Conservation (phyloP, 92 coral and sea anemone species). For the Siderastrea radians region DNA sequence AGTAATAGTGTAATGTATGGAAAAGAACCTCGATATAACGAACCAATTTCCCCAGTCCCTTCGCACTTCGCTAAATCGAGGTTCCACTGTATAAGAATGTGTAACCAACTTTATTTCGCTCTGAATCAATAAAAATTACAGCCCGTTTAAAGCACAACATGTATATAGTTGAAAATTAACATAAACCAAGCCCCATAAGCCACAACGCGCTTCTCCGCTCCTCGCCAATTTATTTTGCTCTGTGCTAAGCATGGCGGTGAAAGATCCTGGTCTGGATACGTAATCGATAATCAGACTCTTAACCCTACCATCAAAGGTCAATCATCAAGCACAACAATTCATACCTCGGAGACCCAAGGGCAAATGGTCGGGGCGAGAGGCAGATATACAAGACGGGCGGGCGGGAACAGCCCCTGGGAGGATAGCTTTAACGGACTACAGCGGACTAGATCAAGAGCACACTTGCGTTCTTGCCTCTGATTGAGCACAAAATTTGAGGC, state of each 20-base stretch:
- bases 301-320: slow-evolving; percentile 8
- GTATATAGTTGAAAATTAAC: background rate
- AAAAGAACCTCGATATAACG: no score
- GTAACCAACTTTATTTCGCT: background rate
- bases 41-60: no score
- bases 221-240: slow-evolving; percentile 34
- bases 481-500: no score
- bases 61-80: no score
- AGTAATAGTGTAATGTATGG: no score
- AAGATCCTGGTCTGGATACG: background rate
- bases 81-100: no score
- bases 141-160: background rate
- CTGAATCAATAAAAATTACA: background rate
- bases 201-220: background rate
- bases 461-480: no score
- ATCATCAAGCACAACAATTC: background rate
- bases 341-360: background rate
- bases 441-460: no score
- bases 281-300: slow-evolving; percentile 5
- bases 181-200: background rate
- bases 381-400: no score
- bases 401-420: no score
- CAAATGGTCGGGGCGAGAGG: no score
- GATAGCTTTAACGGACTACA: no score
- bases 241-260: slow-evolving; percentile 19